Percentiles rank a stretch among this genome's conserved stretches.
These are phyloP conservation scores for Phrynocephalus vlangalii DNA, from an alignment of 2,797 vertebrate genomes.

Conservation along the genomic window DNA sequence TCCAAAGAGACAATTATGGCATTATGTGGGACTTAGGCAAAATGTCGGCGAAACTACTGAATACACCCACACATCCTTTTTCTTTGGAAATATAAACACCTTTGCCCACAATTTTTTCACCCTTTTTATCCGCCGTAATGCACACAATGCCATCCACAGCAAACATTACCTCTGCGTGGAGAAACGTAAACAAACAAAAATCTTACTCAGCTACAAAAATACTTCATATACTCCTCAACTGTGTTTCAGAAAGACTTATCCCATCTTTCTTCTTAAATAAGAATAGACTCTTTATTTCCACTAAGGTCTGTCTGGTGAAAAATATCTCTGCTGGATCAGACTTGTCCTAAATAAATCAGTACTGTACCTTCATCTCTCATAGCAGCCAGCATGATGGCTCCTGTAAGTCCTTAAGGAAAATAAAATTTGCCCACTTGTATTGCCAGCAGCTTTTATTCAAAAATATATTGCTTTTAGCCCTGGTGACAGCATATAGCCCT, in stretches of 20 bases:
- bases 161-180: neutral
- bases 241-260: neutral
- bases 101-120: conserved; percentile 16
- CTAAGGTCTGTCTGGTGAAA: too few relatives aligned
- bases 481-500: too few relatives aligned
- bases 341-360: too few relatives aligned
- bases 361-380: too few relatives aligned
- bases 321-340: neutral
- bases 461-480: too few relatives aligned
- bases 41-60: conserved; percentile 35
- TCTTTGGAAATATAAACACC: conserved; percentile 34
- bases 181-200: neutral
- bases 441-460: too few relatives aligned
- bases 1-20: conserved; percentile 1
- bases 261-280: neutral
- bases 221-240: neutral
- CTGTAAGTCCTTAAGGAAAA: too few relatives aligned
- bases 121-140: neutral
- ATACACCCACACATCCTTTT: conserved; percentile 24
- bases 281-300: neutral
- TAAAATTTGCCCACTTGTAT: too few relatives aligned
- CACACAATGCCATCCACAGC: accelerated
- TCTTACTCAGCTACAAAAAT: neutral
- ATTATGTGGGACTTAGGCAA: conserved; percentile 19
- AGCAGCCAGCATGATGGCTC: too few relatives aligned